Conservation (phyloP, 2,797 vertebrate genomes). For the Rhinoraja longicauda region DNA sequence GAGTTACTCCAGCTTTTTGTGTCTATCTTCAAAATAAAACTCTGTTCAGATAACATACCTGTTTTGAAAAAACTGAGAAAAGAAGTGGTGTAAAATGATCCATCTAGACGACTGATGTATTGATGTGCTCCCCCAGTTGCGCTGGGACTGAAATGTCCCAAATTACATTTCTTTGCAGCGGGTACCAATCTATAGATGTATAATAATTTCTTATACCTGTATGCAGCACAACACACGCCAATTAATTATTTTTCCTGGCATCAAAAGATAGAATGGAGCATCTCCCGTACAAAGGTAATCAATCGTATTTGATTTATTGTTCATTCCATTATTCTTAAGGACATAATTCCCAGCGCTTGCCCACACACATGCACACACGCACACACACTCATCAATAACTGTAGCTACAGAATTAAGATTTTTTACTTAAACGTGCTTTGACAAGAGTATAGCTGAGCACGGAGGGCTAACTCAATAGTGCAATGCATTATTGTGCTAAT, state of each 20-base stretch:
- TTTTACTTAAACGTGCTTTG: not conserved
- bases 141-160: not conserved
- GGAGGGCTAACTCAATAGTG: not conserved
- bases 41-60: not conserved
- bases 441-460: not conserved
- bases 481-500: not conserved
- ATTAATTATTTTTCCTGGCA: not conserved
- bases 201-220: not conserved
- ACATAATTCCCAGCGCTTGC: not conserved
- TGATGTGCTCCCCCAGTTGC: not conserved
- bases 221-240: not conserved
- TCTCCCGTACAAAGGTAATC: not conserved
- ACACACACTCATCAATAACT: not conserved
- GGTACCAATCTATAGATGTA: not conserved
- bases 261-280: not conserved
- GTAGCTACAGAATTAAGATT: not conserved
- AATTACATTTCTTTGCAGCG: not conserved
- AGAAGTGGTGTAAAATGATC: not conserved
- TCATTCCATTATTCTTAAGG: not conserved
- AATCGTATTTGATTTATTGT: not conserved
- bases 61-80: not conserved
- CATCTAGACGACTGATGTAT: not conserved
- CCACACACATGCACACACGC: too few relatives aligned
- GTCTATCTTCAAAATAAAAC: not conserved
- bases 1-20: too few relatives aligned